A percentile compares a stretch with the other conserved stretches of the same genome.
These are phyloP conservation scores for Oxyruncus cristatus DNA, from an alignment of 2,113 vertebrate genomes.

Conservation along the genomic window DNA sequence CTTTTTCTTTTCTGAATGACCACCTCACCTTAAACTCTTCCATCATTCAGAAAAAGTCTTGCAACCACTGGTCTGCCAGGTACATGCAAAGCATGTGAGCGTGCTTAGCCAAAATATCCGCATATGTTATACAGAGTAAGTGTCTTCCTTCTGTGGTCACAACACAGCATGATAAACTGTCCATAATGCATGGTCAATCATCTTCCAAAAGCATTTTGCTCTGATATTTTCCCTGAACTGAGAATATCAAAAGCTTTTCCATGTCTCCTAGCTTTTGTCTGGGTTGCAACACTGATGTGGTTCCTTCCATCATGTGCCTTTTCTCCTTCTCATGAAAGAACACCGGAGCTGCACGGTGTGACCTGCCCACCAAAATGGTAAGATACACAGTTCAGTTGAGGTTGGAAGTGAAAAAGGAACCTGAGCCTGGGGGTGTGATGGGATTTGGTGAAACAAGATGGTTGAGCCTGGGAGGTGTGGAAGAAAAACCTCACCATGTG, in stretches of 20 bases:
- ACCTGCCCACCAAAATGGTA: not conserved
- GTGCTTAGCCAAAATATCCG: not conserved
- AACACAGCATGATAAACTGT: not conserved
- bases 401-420: not conserved
- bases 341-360: not conserved
- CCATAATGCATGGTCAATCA: not conserved
- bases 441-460: not conserved
- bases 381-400: fast-evolving
- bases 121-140: not conserved
- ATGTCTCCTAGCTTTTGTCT: not conserved
- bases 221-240: not conserved
- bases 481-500: not conserved
- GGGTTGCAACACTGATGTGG: not conserved
- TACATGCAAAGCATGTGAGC: not conserved
- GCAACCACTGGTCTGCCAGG: not conserved
- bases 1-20: not conserved
- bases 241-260: not conserved
- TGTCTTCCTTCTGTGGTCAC: not conserved
- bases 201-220: not conserved
- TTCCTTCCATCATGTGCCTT: not conserved
- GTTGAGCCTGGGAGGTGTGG: not conserved
- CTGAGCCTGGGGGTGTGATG: fast-evolving
- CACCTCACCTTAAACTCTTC: not conserved
- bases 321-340: not conserved
- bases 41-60: not conserved